Evolutionary conservation across 2,797 vertebrate species (phyloP).

Genomic region (Buphagus erythrorhynchus): DNA sequence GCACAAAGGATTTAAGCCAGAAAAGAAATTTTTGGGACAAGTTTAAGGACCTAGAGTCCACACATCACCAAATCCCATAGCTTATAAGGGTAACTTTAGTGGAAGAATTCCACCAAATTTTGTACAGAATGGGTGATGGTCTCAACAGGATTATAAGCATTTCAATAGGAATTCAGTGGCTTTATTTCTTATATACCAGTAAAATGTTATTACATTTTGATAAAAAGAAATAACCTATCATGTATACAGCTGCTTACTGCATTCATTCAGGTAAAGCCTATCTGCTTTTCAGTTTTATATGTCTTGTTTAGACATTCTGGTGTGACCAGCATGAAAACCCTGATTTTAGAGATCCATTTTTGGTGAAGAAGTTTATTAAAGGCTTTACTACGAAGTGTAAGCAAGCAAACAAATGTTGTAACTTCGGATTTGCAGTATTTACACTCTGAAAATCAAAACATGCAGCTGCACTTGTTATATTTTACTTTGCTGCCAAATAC

Average conservation of each 20-base stretch:
- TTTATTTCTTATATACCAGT: not conserved
- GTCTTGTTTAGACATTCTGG: not conserved
- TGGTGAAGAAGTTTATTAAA: not conserved
- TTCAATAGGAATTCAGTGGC: not conserved
- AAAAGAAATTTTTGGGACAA: not conserved
- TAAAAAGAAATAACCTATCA: not conserved
- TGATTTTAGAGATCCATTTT: not conserved
- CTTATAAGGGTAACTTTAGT: not conserved
- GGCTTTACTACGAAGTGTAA: not conserved
- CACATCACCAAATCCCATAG: not conserved
- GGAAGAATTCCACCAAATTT: not conserved
- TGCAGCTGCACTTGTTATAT: not conserved
- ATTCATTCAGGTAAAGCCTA: not conserved
- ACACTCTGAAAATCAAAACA: not conserved
- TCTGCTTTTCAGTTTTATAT: not conserved
- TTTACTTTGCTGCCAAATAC: not conserved
- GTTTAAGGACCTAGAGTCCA: not conserved
- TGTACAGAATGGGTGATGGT: not conserved
- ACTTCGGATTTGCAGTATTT: not conserved
- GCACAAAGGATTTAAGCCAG: not conserved
- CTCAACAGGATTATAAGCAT: not conserved
- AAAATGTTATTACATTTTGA: not conserved
- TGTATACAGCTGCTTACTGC: not conserved
- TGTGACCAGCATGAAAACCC: not conserved
- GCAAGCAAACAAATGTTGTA: not conserved